Base-by-base conservation (phyloP, 2,797 vertebrate genomes). In the Melanotaenia nigrans region DNA sequence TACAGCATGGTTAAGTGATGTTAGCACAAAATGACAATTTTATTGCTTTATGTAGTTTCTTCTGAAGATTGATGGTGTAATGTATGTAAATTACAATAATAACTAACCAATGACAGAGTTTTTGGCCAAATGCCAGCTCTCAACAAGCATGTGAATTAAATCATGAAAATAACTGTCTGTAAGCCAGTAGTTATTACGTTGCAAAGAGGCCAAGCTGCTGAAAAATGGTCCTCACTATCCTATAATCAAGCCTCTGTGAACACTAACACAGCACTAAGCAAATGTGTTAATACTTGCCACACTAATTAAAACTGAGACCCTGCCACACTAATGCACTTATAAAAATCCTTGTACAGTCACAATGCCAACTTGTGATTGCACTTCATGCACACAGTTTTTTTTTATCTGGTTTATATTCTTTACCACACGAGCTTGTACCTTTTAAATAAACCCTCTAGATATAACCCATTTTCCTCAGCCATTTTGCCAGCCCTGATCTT, bases 171-270 rank as follows among this genome's bases (percentile, higher is more conserved):
- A 69, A 57, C 47, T 10, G 70, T 73, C 61, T 61, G 75, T 64
- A 86, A 85, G 68, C 71, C 78, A 64, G 65, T 61, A 56, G 76
- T 89, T 90, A 89, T 84, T 82, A 85, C 82, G 79, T 75, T 83
- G 85, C 71, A 74, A 78, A 86, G 68, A 71, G 77, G 66, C 49
- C 61, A 49, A 51, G 71, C 81, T 77, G 62, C 40, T 82, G 77
- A 88, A 87, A 89, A 90, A 89, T 78, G 53, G 80, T 69, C 68
- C 68, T 56, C 77, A 71, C 77, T 81, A 84, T 86, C 65, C 56
- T 78, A 85, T 90, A 85, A 91, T 90, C 89, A 90, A 89, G 78
- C 64, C 62, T 68, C 71, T 77, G 73, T 77, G 83, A 86, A 75
- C 78, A 78, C 79, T 54, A 69, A 79, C 76, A 79, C 69, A 53